Conservation (phyloP, 2,113 vertebrate species). For the Talpa occidentalis region DNA sequence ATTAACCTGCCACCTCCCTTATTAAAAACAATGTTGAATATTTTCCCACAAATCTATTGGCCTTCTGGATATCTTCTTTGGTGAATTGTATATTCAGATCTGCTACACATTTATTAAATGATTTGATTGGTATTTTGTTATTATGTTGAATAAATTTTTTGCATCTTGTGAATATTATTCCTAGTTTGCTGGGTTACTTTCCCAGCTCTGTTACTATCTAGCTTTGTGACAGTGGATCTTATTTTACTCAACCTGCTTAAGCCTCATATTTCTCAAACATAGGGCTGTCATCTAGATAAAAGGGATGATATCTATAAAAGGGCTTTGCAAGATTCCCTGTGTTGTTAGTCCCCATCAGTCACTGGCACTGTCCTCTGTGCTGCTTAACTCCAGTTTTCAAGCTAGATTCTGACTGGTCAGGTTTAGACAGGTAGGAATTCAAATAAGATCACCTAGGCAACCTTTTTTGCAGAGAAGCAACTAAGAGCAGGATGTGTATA, state of each 20-base stretch:
- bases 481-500: background rate
- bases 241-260: background rate
- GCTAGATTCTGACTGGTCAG: background rate
- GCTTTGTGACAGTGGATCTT: background rate
- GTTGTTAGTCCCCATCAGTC: background rate
- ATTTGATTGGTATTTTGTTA: no score
- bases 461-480: background rate
- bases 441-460: background rate
- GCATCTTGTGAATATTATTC: no score
- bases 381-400: background rate
- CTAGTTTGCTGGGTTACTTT: background rate
- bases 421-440: background rate
- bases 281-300: background rate
- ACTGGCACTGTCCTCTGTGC: background rate
- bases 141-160: no score
- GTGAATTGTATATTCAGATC: no score
- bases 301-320: background rate
- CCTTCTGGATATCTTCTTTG: no score
- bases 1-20: no score
- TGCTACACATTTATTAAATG: no score
- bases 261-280: background rate
- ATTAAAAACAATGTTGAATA: no score
- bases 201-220: background rate
- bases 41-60: no score
- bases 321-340: background rate